Percentiles rank a stretch among this genome's conserved stretches.
Conservation (phyloP, 1,140 invertebrate species). For the Bombus confusus region DNA sequence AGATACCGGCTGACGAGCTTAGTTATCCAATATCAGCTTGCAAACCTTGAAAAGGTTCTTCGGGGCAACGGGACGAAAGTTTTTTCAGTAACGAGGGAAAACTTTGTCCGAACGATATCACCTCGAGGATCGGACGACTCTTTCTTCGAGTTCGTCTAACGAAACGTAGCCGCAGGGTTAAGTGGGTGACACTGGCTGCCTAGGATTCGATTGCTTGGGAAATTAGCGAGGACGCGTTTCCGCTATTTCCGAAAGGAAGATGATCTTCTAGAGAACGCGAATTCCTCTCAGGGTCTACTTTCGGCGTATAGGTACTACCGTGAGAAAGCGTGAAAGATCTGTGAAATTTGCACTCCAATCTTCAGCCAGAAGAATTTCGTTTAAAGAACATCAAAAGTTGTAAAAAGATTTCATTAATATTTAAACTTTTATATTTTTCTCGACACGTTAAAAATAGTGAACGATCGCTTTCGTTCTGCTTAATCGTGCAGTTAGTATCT, state of each 20-base stretch:
- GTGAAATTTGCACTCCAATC: slow-evolving; percentile 67
- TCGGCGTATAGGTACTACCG: slow-evolving; percentile 30
- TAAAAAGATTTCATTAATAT: background rate
- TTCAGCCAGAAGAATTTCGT: background rate
- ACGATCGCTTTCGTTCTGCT: background rate
- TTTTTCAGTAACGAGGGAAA: slow-evolving; percentile 43
- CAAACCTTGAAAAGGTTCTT: background rate
- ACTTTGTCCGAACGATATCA: slow-evolving; percentile 34
- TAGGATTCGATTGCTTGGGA: slow-evolving; percentile 62
- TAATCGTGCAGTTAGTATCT: background rate
- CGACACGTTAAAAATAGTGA: background rate
- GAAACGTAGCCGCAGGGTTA: slow-evolving; percentile 69
- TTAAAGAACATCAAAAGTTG: no score
- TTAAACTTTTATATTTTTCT: background rate
- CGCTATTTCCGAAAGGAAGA: slow-evolving; percentile 2
- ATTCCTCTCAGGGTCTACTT: slow-evolving; percentile 78
- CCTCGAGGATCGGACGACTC: slow-evolving; percentile 24
- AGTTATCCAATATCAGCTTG: background rate
- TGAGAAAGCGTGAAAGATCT: slow-evolving; percentile 65
- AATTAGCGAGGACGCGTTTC: slow-evolving; percentile 73
- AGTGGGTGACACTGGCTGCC: slow-evolving; percentile 57
- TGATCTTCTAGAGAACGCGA: slow-evolving; percentile 69
- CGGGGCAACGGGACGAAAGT: slow-evolving; percentile 8
- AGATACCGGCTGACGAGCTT: background rate
- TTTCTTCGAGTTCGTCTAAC: slow-evolving; percentile 32